Evolutionary conservation across 2,888 invertebrate genomes (phyloP).

Genomic region (Maniola hyperantus): DNA sequence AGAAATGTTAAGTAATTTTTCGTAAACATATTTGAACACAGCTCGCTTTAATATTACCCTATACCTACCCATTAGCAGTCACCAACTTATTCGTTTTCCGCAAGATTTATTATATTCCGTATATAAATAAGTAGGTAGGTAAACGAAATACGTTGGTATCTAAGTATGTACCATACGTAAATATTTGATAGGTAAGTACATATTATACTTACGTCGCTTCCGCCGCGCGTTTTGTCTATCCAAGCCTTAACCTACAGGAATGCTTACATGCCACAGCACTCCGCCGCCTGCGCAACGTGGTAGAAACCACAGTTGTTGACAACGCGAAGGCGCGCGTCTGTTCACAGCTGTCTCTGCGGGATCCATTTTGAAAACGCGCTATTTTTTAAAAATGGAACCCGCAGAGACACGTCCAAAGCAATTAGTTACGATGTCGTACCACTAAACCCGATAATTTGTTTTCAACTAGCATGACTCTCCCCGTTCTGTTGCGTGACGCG

Average conservation of each 20-base stretch:
- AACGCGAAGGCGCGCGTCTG: slow-evolving; percentile 38
- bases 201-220: too few relatives aligned
- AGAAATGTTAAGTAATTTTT: too few relatives aligned
- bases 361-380: slow-evolving; percentile 45
- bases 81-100: too few relatives aligned
- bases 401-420: slow-evolving; percentile 58
- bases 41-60: too few relatives aligned
- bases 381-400: slow-evolving; percentile 48
- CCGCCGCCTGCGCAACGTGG: slow-evolving; percentile 47
- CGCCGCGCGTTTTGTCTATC: too few relatives aligned
- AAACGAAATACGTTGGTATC: too few relatives aligned
- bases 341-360: slow-evolving; percentile 46
- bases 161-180: too few relatives aligned
- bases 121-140: too few relatives aligned
- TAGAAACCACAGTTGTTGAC: slow-evolving; percentile 41
- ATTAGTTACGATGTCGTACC: slow-evolving; percentile 57
- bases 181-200: too few relatives aligned
- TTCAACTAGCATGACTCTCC: slow-evolving; percentile 47
- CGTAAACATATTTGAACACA: too few relatives aligned
- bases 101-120: too few relatives aligned
- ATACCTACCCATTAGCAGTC: too few relatives aligned
- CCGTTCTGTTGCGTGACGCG: slow-evolving; percentile 10
- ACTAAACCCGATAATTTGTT: slow-evolving; percentile 54
- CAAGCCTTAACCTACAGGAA: not conserved
- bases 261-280: slow-evolving; percentile 37